phyloP scores from a whole-genome alignment of 2,797 vertebrate species.

The Vespertilio murinus region DNA sequence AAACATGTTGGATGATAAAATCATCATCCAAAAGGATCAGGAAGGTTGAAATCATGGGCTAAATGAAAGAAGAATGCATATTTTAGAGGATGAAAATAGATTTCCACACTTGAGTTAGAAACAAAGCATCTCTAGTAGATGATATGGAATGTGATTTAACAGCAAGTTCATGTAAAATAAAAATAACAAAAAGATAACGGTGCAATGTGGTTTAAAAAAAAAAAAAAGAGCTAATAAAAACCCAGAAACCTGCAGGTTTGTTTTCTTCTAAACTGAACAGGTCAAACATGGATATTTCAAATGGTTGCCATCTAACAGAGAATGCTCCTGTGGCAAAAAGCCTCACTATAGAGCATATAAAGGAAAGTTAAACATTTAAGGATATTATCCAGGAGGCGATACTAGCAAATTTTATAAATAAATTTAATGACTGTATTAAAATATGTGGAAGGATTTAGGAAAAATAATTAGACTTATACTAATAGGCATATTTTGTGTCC shows the following conservation, averaged over 20 bases:
- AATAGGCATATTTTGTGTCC: neutral
- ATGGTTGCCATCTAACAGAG: neutral
- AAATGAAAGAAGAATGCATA: neutral
- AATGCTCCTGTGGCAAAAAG: neutral
- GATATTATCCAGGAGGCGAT: neutral
- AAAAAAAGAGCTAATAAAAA: neutral
- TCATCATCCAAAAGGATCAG: neutral
- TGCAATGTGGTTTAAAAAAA: neutral
- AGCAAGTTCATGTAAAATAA: slow-evolving; percentile 28
- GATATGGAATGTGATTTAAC: neutral
- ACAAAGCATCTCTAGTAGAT: neutral
- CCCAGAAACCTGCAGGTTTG: neutral
- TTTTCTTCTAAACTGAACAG: neutral
- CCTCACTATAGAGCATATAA: neutral
- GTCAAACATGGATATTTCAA: neutral
- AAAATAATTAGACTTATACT: neutral
- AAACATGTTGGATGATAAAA: slow-evolving; percentile 21
- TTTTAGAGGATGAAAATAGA: neutral
- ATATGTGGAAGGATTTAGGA: neutral
- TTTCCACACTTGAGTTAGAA: neutral
- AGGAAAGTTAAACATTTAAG: neutral
- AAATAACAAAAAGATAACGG: neutral
- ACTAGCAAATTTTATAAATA: neutral
- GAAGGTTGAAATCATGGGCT: neutral
- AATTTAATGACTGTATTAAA: neutral